These are phyloP conservation scores for Semnopithecus entellus DNA, from an alignment of 2,113 vertebrate species.

Conservation along the genomic window DNA sequence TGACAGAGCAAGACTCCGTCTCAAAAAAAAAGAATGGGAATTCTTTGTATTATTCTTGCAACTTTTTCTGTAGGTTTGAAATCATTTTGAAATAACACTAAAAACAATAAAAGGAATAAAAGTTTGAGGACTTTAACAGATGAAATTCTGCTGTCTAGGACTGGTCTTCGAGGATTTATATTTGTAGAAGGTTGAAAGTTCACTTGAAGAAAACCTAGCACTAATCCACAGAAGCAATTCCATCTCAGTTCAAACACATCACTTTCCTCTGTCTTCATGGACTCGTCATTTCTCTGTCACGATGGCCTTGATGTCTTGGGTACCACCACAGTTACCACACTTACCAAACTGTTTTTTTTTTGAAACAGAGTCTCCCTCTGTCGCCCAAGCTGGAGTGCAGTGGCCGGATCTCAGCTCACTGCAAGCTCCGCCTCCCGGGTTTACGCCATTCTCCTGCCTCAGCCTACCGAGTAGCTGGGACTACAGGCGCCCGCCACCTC, in stretches of 20 bases:
- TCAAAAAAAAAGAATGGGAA: neutral
- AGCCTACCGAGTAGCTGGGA: too few relatives aligned
- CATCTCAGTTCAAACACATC: neutral
- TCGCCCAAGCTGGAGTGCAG: too few relatives aligned
- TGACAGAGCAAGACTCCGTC: too few relatives aligned
- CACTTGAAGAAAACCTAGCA: neutral
- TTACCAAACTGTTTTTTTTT: neutral
- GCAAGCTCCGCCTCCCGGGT: too few relatives aligned
- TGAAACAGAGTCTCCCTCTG: too few relatives aligned
- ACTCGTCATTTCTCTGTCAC: neutral
- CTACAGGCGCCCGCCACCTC: too few relatives aligned
- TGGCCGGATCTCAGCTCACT: too few relatives aligned
- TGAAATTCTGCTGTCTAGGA: neutral
- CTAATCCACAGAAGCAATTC: neutral
- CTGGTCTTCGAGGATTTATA: neutral
- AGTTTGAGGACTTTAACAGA: neutral
- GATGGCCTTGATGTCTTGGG: neutral
- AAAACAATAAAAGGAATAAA: neutral
- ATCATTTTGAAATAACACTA: neutral
- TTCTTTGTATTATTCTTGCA: neutral
- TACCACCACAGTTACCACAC: neutral
- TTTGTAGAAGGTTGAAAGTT: neutral
- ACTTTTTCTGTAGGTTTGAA: neutral
- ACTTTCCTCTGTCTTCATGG: neutral
- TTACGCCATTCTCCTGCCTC: rapidly evolving